Base-by-base conservation (phyloP, 2,113 vertebrate genomes). In the Hoplias malabaricus region DNA sequence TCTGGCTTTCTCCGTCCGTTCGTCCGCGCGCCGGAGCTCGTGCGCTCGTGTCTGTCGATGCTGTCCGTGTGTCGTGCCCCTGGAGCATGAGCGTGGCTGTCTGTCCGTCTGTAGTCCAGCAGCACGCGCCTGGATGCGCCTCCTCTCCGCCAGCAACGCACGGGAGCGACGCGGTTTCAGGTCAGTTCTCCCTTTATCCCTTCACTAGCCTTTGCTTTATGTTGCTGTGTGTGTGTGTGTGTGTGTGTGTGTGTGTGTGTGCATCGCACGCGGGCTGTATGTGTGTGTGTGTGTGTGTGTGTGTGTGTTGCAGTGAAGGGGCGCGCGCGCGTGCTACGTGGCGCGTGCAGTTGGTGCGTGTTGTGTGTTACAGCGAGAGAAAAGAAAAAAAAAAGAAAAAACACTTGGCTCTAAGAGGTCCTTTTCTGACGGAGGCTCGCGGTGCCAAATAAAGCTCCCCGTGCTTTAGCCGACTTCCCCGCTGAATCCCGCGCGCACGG, bases 51-150 rank as follows among this genome's bases (percentile, higher is more conserved):
- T 69, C 31, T 69, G 34, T 68, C 54, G 71, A 65, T 38, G 40
- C 16, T 36, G 66, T 31, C 29, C 62, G 27, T 74, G 16, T 48
- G 3, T 91, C 88, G 86, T 86, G 73, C 72, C 89, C 87, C 88
- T 84, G 81, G 91, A 93, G 93, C 87, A 94, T 93, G 92, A 92
- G 86, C 91, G 92, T 91, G 89, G 91, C 90, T 87, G 90, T 86
- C 87, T 89, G 87, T 90, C 88, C 90, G 85, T 92, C 89, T 90
- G 90, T 90, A 92, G 91, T 90, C 87, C 88, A 91, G 84, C 85
- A 71, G 87, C 86, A 86, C 89, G 89, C 87, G 92, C 91, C 83
- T 90, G 90, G 91, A 92, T 90, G 90, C 90, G 87, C 87, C 90
- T 83, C 88, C 88, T 91, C 90, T 88, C 89, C 85, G 89, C 87